These are phyloP conservation scores for Tortricodes alternella DNA, from an alignment of 2,888 invertebrate genomes.

Conservation along the genomic window DNA sequence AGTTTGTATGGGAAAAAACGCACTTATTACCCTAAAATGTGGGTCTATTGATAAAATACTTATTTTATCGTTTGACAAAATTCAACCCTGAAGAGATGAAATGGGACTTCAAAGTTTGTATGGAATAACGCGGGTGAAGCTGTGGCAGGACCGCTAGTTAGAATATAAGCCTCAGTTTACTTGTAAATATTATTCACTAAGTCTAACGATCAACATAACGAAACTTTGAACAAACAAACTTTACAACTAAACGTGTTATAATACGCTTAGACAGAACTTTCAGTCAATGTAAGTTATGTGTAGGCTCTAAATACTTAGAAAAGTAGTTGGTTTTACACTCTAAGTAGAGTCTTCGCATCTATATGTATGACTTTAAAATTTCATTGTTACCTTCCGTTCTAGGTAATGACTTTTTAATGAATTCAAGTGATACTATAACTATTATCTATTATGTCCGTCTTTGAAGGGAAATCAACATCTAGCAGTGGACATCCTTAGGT, in stretches of 20 bases:
- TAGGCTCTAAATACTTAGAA: not conserved
- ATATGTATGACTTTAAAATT: not conserved
- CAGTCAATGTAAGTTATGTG: slow-evolving; percentile 4
- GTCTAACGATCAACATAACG: not conserved
- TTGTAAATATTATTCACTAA: not conserved
- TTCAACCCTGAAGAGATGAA: too few relatives aligned
- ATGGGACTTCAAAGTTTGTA: too few relatives aligned
- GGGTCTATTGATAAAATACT: too few relatives aligned
- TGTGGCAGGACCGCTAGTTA: too few relatives aligned
- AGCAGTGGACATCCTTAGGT: too few relatives aligned
- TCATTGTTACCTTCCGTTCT: not conserved
- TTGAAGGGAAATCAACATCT: too few relatives aligned
- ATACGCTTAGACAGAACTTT: slow-evolving; percentile 2
- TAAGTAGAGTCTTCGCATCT: not conserved
- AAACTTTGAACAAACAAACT: slow-evolving; percentile 14
- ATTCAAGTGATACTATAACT: too few relatives aligned
- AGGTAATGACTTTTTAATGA: not conserved
- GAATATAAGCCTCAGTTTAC: not conserved
- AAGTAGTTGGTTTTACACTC: slow-evolving; percentile 4
- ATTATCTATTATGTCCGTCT: too few relatives aligned
- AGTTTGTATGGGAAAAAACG: too few relatives aligned
- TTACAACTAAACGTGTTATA: slow-evolving; percentile 18
- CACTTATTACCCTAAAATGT: too few relatives aligned
- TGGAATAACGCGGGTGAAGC: too few relatives aligned
- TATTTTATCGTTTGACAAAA: too few relatives aligned